Base-by-base conservation (phyloP, 2,113 vertebrate species). In the Lanius collurio region DNA sequence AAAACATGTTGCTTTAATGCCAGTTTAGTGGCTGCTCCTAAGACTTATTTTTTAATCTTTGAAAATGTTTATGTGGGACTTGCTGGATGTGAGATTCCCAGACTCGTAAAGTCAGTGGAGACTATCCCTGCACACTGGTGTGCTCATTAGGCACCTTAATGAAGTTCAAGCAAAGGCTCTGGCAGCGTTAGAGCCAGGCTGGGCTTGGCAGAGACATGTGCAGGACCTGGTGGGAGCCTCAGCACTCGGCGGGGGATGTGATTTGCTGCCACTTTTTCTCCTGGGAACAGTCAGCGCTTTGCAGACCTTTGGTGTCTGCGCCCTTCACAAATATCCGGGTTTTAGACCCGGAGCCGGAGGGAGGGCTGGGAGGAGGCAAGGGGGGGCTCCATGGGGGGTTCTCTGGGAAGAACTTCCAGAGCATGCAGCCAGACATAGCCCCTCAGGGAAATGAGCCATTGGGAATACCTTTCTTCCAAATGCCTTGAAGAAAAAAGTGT, bases 101-200 rank as follows among this genome's bases (percentile, higher is more conserved):
- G 53, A 47, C 9, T 1, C 0, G 3, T 42, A 13, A 3, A 10
- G 57, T 42, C 30, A 33, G 64, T 15, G 82, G 11, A 67, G 39
- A 77, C 35, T 30, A 77, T 35, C 57, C 37, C 26, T 35, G 71
- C 67, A 17, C 41, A 2, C 28, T 39, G 23, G 6, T 21, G 50
- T 60, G 85, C 60, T 80, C 70, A 26, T 76, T 83, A 83, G 79
- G 80, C 52, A 86, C 80, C 83, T 92, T 92, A 80, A 94, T 11
- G 47, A 95, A 89, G 68, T 3, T 12, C 78, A 60, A 35, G 50
- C 6, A 5, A 88, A 70, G 42, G 65, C 74, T 91, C 56, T 75
- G 69, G 67, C 59, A 55, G 37, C 1, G 0, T 35, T 26, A 37
- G n/a, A 69, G 50, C 53, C 41, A 3, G 12, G 10, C 46, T 21